phyloP scores from a whole-genome alignment of 1,140 invertebrate species.

The Drosophila quadrilineata region DNA sequence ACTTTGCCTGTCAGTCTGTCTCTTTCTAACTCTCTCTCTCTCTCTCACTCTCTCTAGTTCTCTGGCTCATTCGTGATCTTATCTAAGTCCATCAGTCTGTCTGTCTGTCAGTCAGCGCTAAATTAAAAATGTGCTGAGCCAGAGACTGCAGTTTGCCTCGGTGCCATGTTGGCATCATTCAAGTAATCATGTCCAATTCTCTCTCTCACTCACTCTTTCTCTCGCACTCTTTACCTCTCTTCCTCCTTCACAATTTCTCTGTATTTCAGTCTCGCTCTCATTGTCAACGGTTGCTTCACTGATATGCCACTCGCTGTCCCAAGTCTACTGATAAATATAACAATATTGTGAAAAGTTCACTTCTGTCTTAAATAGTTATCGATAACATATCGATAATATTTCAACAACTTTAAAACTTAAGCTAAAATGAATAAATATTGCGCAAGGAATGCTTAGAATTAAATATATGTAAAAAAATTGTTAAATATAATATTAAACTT shows the following conservation, averaged over 20 bases:
- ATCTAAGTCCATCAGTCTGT: conserved; percentile 2
- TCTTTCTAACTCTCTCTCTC: conserved; percentile 6
- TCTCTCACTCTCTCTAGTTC: neutral
- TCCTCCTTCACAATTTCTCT: neutral
- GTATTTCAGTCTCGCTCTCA: too few species aligned
- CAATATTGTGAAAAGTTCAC: too few species aligned
- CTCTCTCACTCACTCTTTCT: neutral
- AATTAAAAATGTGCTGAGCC: conserved; percentile 46
- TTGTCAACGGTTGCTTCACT: too few species aligned
- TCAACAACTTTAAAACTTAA: neutral
- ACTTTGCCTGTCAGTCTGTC: conserved; percentile 31
- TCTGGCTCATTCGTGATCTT: too few species aligned
- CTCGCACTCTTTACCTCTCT: neutral
- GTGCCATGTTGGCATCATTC: conserved; percentile 30
- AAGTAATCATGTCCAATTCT: neutral
- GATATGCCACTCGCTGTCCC: too few species aligned
- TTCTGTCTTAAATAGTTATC: too few species aligned
- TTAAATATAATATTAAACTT: too few species aligned
- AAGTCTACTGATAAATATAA: too few species aligned
- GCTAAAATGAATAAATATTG: neutral
- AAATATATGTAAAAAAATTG: neutral
- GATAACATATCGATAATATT: neutral
- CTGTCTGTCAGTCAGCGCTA: conserved; percentile 17
- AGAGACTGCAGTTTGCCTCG: neutral
- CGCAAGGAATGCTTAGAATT: too few species aligned